A percentile compares a stretch with the other conserved stretches of the same genome.
Evolutionary conservation across 2,888 invertebrate genomes (phyloP).

Genomic region (Oligia latruncula): DNA sequence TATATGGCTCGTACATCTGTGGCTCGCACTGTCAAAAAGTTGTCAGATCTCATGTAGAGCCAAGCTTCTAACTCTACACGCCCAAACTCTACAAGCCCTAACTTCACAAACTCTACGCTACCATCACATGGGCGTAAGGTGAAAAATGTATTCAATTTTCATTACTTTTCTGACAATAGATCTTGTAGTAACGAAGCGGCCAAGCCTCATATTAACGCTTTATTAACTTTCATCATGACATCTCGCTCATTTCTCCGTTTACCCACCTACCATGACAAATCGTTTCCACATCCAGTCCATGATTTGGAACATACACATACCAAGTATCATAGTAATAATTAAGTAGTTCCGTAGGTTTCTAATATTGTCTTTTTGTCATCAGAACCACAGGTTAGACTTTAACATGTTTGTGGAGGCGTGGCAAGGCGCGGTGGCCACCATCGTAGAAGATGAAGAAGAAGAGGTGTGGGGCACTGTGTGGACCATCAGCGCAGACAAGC

Average conservation of each 20-base stretch:
- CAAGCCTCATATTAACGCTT: no score
- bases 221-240: background rate
- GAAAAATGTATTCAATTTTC: no score
- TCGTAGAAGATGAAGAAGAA: constrained; percentile 89
- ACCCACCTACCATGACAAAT: background rate
- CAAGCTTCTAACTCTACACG: no score
- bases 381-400: constrained; percentile 92
- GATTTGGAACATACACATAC: background rate
- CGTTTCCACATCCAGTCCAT: background rate
- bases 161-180: no score
- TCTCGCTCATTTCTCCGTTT: background rate
- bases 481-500: constrained; percentile 90
- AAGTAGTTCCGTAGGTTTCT: background rate
- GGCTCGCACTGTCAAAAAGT: no score
- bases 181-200: no score
- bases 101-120: no score
- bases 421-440: constrained; percentile 94
- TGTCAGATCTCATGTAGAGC: no score
- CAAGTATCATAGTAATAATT: background rate
- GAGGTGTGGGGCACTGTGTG: constrained; percentile 93
- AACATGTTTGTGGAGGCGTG: constrained; percentile 89
- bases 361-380: constrained; percentile 10
- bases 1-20: no score
- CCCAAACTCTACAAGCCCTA: no score
- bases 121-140: no score